These are phyloP conservation scores for Macrosoma leucophasiata DNA, from an alignment of 2,888 invertebrate species.

Conservation along the genomic window DNA sequence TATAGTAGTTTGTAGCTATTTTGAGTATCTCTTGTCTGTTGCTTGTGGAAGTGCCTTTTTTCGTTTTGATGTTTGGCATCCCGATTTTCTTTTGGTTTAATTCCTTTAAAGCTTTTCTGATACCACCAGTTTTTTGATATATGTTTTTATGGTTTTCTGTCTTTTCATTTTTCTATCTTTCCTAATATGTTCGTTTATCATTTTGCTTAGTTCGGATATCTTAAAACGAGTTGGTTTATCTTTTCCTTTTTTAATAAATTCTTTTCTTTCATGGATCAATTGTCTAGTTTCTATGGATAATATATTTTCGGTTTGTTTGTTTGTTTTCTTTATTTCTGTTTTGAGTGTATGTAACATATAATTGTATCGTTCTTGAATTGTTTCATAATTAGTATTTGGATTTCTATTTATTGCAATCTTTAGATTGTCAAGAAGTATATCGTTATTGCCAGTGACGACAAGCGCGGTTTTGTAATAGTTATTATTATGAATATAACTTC, in stretches of 20 bases:
- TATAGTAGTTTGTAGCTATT: constrained; percentile 6
- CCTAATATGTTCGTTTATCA: neutral
- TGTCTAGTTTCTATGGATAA: neutral
- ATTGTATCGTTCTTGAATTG: neutral
- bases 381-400: neutral
- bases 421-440: neutral
- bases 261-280: neutral
- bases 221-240: neutral
- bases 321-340: neutral
- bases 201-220: neutral
- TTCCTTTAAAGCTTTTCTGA: constrained; percentile 21
- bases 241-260: neutral
- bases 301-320: neutral
- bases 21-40: constrained; percentile 10
- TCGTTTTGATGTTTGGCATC: constrained; percentile 10
- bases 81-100: constrained; percentile 13
- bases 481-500: too few species aligned
- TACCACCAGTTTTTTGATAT: too few species aligned
- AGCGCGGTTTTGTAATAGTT: too few species aligned
- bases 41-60: constrained; percentile 1
- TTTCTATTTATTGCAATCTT: neutral
- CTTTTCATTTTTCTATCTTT: neutral
- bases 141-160: neutral
- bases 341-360: neutral
- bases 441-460: neutral